A percentile compares a stretch with the other conserved stretches of the same genome.
Evolutionary conservation across 2,797 vertebrate genomes (phyloP).

Genomic region (Chelonia mydas): DNA sequence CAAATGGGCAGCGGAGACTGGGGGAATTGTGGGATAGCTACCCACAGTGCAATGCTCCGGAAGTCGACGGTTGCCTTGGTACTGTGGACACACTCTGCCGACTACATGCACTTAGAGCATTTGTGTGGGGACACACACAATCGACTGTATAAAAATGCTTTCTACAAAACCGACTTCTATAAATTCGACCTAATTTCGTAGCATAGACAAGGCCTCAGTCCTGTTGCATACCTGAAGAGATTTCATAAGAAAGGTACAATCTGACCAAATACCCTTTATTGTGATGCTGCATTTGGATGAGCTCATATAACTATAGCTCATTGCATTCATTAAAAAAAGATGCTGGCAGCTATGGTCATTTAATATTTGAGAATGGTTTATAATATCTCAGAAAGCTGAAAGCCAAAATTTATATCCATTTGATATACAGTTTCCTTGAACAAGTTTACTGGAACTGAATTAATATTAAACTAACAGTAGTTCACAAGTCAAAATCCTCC

Average conservation of each 20-base stretch:
- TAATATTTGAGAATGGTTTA: neutral
- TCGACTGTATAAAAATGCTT: no score
- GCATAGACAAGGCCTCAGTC: no score
- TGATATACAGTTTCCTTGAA: neutral
- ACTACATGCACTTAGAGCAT: no score
- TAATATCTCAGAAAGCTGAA: neutral
- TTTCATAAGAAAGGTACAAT: neutral
- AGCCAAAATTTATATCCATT: neutral
- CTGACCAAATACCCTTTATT: neutral
- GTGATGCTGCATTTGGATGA: neutral
- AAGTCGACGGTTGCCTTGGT: no score
- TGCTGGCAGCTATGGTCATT: neutral
- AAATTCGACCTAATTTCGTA: no score
- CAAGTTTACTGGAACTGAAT: neutral
- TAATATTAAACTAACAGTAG: neutral
- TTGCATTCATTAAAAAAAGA: neutral
- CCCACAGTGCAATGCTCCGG: no score
- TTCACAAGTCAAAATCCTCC: neutral
- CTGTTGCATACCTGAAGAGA: neutral
- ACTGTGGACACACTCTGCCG: no score
- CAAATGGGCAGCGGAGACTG: no score
- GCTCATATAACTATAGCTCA: neutral
- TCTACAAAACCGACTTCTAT: no score
- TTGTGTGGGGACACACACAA: no score
- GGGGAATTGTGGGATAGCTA: no score